phyloP scores from a whole-genome alignment of 2,888 invertebrate species.

The Spialia ferax region DNA sequence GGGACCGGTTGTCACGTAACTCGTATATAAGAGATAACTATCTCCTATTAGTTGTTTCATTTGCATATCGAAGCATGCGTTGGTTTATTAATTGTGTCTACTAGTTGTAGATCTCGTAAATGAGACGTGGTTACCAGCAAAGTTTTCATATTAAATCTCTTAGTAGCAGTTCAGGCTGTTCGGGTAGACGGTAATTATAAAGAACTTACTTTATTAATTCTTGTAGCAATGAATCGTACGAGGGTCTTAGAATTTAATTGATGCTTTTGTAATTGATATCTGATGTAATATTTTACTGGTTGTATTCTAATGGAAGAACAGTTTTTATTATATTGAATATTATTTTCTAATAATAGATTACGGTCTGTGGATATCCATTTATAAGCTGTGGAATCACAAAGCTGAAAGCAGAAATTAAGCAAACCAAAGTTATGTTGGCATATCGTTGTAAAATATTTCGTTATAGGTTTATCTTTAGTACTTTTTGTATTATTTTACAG shows the following conservation, averaged over 20 bases:
- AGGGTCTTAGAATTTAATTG: slow-evolving; percentile 22
- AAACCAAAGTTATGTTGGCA: too few species aligned
- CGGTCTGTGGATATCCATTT: too few species aligned
- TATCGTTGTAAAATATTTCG: too few species aligned
- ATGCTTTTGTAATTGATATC: slow-evolving; percentile 24
- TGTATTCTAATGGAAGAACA: not conserved
- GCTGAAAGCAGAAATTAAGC: too few species aligned
- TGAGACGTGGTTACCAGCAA: slow-evolving; percentile 33
- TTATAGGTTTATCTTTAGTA: too few species aligned
- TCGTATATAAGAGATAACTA: slow-evolving; percentile 43
- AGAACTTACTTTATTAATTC: slow-evolving; percentile 15
- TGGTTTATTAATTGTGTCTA: slow-evolving; percentile 52
- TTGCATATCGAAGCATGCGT: slow-evolving; percentile 44
- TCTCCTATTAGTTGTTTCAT: slow-evolving; percentile 45
- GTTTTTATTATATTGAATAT: too few species aligned
- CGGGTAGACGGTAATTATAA: slow-evolving; percentile 16
- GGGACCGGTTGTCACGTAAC: slow-evolving; percentile 41
- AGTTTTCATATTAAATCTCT: slow-evolving; percentile 32
- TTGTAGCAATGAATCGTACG: slow-evolving; percentile 11
- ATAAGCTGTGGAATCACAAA: too few species aligned
- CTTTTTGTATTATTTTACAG: too few species aligned
- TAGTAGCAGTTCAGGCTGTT: not conserved
- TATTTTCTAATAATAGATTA: too few species aligned
- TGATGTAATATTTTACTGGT: slow-evolving; percentile 7
- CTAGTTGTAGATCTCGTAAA: slow-evolving; percentile 32